Evolutionary conservation across 2,797 vertebrate species (phyloP).

Genomic region (Gallinago stenura): DNA sequence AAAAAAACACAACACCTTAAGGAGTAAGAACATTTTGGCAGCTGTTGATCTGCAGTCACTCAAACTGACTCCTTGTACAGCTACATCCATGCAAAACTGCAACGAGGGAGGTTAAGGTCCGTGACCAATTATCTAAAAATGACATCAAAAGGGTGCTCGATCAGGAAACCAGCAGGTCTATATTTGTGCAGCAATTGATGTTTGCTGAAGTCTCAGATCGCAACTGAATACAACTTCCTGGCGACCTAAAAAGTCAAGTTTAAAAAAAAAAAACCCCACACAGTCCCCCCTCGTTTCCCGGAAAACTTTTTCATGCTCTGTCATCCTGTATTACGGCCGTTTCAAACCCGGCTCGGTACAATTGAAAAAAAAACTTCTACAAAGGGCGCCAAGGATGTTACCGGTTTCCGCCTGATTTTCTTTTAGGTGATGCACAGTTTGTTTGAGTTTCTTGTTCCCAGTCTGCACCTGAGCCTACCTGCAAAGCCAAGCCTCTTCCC

Average conservation of each 20-base stretch:
- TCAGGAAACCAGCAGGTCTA: constrained; percentile 58
- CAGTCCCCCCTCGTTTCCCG: neutral
- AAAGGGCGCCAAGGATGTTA: neutral
- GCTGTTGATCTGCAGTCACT: neutral
- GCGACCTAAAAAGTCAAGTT: constrained; percentile 38
- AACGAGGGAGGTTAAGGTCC: neutral
- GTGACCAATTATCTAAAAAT: constrained; percentile 24
- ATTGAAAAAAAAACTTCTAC: neutral
- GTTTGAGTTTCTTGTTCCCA: neutral
- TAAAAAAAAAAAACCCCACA: neutral
- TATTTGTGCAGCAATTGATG: constrained; percentile 60
- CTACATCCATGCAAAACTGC: neutral
- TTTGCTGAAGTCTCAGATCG: constrained; percentile 52
- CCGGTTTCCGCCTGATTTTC: neutral
- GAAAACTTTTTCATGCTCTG: constrained; percentile 27
- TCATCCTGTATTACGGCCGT: neutral
- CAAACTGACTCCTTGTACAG: neutral
- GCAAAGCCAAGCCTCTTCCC: neutral
- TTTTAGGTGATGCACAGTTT: neutral
- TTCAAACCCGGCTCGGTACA: neutral
- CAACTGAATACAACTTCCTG: constrained; percentile 65
- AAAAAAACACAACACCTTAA: neutral
- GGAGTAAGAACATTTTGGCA: neutral
- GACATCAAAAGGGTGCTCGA: constrained; percentile 27
- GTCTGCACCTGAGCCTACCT: neutral